Evolutionary conservation across 2,797 vertebrate species (phyloP).

Genomic region (Ambastaia sidthimunki): DNA sequence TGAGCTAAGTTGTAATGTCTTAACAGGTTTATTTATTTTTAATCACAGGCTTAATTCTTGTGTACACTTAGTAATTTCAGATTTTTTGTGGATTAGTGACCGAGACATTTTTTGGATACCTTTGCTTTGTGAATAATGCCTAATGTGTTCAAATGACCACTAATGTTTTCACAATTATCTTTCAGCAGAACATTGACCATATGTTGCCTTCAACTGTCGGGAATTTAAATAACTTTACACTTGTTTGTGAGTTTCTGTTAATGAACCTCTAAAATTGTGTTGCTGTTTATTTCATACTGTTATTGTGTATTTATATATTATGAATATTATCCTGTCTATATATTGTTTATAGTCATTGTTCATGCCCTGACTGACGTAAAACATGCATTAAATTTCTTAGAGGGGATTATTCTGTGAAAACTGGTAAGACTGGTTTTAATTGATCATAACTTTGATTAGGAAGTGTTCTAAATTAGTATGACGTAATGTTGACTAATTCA

Average conservation of each 20-base stretch:
- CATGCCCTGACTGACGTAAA: too few species aligned
- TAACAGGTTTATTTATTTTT: too few species aligned
- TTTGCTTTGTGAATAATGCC: neutral
- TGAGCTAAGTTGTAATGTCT: neutral
- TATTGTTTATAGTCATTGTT: too few species aligned
- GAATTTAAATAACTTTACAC: neutral
- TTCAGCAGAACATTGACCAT: neutral
- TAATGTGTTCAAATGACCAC: slow-evolving; percentile 6
- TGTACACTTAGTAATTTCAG: slow-evolving; percentile 7
- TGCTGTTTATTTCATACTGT: slow-evolving; percentile 17
- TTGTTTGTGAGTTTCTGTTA: slow-evolving; percentile 10
- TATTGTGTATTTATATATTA: neutral
- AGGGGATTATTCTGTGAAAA: too few species aligned
- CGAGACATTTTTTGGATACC: neutral
- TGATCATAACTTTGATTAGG: too few species aligned
- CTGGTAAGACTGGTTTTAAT: too few species aligned
- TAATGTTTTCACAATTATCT: slow-evolving; percentile 31
- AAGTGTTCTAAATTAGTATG: too few species aligned
- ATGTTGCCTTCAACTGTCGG: slow-evolving; percentile 26
- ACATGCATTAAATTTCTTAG: neutral
- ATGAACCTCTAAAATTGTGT: slow-evolving; percentile 28
- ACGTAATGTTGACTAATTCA: too few species aligned
- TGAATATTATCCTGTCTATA: too few species aligned
- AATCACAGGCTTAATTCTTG: neutral
- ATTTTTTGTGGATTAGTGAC: too few species aligned